Conservation (phyloP, 2,888 invertebrate species). For the Spodoptera exigua region DNA sequence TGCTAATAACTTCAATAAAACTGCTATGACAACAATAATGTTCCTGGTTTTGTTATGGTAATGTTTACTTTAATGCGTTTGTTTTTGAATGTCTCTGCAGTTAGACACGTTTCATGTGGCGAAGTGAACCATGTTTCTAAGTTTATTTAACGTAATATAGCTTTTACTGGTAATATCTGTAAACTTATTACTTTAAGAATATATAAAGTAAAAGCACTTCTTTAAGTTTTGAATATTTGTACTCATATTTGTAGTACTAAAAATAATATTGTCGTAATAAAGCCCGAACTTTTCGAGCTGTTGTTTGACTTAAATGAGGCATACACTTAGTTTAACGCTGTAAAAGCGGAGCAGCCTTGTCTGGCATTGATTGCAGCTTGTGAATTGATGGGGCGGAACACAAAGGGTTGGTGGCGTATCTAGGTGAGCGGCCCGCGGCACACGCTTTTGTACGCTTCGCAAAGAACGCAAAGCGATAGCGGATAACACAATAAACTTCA, state of each 20-base stretch:
- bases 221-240: no score
- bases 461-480: conserved; percentile 25
- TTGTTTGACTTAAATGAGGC: background rate
- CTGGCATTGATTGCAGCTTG: conserved; percentile 60
- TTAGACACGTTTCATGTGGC: conserved; percentile 23
- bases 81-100: conserved; percentile 30
- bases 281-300: no score
- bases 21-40: conserved; percentile 32
- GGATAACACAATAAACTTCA: conserved; percentile 11
- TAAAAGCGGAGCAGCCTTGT: conserved; percentile 25
- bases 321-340: conserved; percentile 11
- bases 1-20: conserved; percentile 53
- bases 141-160: conserved; percentile 12
- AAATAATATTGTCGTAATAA: no score
- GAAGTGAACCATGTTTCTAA: conserved; percentile 19
- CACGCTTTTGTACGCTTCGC: conserved; percentile 61
- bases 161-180: background rate
- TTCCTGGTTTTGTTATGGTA: conserved; percentile 32
- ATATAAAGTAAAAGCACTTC: background rate
- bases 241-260: no score
- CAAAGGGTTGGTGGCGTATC: conserved; percentile 68
- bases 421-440: conserved; percentile 60
- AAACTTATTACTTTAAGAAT: background rate
- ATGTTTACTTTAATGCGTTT: conserved; percentile 42
- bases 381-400: conserved; percentile 67